phyloP scores from a whole-genome alignment of 2,797 vertebrate genomes.

The Distichodus sexfasciatus region DNA sequence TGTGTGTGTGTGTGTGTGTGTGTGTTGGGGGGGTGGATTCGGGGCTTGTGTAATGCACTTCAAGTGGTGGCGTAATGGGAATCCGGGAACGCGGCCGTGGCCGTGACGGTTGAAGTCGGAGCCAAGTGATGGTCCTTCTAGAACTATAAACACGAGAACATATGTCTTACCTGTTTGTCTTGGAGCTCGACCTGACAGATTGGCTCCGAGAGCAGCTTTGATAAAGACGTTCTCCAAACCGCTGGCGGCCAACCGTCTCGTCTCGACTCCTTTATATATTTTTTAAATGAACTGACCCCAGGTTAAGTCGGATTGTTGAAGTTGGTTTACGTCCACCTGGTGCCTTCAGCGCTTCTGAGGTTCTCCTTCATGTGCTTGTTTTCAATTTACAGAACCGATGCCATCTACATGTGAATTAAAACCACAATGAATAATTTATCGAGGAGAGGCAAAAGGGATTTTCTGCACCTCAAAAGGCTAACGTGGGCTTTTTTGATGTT shows the following conservation, averaged over 20 bases:
- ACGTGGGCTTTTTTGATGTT: neutral
- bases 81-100: slow-evolving; percentile 19
- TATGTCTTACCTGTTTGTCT: slow-evolving; percentile 28
- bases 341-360: neutral
- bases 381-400: slow-evolving; percentile 17
- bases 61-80: neutral
- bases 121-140: slow-evolving; percentile 22
- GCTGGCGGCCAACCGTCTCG: slow-evolving; percentile 21
- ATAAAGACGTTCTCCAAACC: slow-evolving; percentile 22
- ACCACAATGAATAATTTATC: slow-evolving; percentile 31
- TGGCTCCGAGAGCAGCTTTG: neutral
- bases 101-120: neutral
- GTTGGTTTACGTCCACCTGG: slow-evolving; percentile 9
- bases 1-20: too few species aligned
- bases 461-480: slow-evolving; percentile 8
- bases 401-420: slow-evolving; percentile 31
- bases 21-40: too few species aligned
- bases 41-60: slow-evolving; percentile 1
- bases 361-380: neutral
- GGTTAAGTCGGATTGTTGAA: slow-evolving; percentile 5
- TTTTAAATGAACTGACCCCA: slow-evolving; percentile 4
- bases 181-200: slow-evolving; percentile 11
- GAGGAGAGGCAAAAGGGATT: neutral
- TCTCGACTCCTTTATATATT: slow-evolving; percentile 2
- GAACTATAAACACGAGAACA: slow-evolving; percentile 13